Conservation (phyloP, 2,113 vertebrate species). For the Notarius quadriscutis region DNA sequence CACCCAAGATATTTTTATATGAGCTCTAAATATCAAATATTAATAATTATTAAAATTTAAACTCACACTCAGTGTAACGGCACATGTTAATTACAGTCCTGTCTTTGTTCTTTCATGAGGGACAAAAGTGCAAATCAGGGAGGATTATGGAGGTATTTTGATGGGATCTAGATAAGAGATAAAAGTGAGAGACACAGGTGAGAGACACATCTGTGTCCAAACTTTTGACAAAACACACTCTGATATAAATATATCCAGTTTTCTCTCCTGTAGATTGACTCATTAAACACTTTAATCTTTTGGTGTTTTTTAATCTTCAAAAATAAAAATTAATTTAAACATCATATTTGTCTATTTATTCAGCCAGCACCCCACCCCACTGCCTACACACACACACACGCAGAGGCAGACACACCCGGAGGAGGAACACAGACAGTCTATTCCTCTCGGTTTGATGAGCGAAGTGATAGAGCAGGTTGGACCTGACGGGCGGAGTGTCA, state of each 20-base stretch:
- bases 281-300: neutral
- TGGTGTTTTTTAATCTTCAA: neutral
- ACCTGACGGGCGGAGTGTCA: slow-evolving; percentile 40
- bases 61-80: too few species aligned
- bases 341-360: neutral
- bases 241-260: neutral
- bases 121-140: neutral
- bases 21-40: neutral
- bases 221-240: neutral
- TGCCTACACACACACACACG: slow-evolving; percentile 13
- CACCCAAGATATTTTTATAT: neutral
- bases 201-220: neutral
- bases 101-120: neutral
- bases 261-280: neutral
- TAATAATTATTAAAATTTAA: neutral
- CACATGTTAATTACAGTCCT: neutral
- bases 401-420: neutral
- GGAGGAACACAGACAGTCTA: slow-evolving; percentile 10
- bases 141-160: neutral
- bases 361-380: neutral
- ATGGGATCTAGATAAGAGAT: neutral
- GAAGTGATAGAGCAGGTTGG: slow-evolving; percentile 29
- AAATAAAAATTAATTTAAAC: neutral
- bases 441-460: neutral
- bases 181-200: neutral